Evolutionary conservation across 2,797 vertebrate species (phyloP).

Genomic region (Hydrocynus forskahlii): DNA sequence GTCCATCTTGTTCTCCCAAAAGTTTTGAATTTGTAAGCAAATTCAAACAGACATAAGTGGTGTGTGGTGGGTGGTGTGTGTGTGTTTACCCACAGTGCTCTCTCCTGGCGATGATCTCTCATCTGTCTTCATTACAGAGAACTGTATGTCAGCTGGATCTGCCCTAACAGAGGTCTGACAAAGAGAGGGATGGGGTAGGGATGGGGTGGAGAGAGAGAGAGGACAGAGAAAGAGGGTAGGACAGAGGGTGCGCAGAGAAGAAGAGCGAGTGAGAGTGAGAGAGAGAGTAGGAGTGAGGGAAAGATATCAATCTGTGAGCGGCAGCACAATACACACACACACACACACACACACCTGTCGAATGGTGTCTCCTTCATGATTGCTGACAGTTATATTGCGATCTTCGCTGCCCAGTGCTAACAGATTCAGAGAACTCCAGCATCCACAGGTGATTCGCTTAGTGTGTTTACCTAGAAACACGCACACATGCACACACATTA

Average conservation of each 20-base stretch:
- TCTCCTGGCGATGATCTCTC: constrained; percentile 85
- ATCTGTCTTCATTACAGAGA: constrained; percentile 92
- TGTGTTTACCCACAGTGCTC: constrained; percentile 81
- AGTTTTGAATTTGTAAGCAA: too few species aligned
- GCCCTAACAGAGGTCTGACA: constrained; percentile 83
- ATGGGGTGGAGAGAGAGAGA: background rate
- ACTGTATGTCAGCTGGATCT: constrained; percentile 89
- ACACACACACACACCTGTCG: constrained; percentile 81
- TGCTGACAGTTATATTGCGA: constrained; percentile 90
- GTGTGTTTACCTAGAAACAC: constrained; percentile 89
- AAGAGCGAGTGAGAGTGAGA: background rate
- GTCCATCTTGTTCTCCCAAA: too few species aligned
- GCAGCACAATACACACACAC: constrained; percentile 70
- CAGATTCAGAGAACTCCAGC: constrained; percentile 93
- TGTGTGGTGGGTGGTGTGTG: too few species aligned
- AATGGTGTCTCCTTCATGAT: constrained; percentile 94
- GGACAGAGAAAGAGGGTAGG: background rate
- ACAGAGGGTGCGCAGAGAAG: too few species aligned
- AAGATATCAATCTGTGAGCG: too few species aligned
- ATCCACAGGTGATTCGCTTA: constrained; percentile 93
- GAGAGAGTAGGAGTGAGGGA: background rate
- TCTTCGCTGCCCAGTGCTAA: constrained; percentile 94
- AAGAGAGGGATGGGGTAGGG: constrained; percentile 42
- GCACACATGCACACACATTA: constrained; percentile 18
- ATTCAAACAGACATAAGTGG: too few species aligned